These are phyloP conservation scores for Serripes groenlandicus DNA, from an alignment of 2,888 invertebrate species.

Conservation along the genomic window DNA sequence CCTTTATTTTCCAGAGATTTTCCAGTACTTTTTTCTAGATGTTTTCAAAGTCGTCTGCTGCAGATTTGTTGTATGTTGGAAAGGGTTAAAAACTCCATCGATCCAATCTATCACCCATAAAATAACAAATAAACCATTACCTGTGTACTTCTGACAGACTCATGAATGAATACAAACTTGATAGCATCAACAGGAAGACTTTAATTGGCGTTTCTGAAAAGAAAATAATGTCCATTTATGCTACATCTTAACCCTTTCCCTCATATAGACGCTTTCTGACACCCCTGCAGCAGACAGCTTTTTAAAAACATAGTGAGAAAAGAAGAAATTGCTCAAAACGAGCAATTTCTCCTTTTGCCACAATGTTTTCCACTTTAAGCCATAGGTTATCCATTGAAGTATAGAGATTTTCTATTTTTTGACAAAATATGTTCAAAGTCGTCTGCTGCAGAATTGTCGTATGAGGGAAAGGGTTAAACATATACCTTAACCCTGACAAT, in stretches of 20 bases:
- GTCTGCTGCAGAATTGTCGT: not conserved
- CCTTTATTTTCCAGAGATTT: no score
- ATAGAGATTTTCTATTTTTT: no score
- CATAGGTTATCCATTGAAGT: no score
- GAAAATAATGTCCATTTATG: not conserved
- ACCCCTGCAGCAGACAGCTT: not conserved
- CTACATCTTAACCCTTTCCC: not conserved
- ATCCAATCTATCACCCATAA: no score
- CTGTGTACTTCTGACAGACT: slow-evolving; percentile 75
- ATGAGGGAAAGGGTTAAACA: not conserved
- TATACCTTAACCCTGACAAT: no score
- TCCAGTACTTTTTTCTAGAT: no score
- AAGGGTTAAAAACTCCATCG: no score
- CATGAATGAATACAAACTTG: slow-evolving; percentile 91
- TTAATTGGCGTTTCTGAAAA: slow-evolving; percentile 86
- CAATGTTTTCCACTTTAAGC: not conserved
- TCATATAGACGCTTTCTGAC: not conserved
- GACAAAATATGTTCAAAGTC: no score
- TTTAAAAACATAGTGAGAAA: not conserved
- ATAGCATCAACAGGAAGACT: slow-evolving; percentile 88
- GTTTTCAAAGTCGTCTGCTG: no score
- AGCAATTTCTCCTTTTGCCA: not conserved
- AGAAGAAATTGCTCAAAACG: not conserved
- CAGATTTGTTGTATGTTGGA: no score
- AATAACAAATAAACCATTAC: slow-evolving; percentile 70